Evolutionary conservation across 2,888 invertebrate species (phyloP).

Genomic region (Phengaris arion): DNA sequence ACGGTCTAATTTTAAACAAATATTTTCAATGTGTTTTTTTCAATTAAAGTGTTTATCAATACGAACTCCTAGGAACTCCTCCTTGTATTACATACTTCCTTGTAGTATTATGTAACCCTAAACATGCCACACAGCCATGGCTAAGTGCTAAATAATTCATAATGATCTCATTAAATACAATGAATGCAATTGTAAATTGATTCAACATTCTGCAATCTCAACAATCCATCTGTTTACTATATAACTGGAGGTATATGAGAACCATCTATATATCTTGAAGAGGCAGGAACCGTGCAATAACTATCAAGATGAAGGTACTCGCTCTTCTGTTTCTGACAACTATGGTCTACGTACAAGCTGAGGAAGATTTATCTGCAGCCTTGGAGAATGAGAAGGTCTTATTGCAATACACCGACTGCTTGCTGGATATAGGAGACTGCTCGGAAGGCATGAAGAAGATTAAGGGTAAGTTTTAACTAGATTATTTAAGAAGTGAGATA

Average conservation of each 20-base stretch:
- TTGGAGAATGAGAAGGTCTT: conserved; percentile 83
- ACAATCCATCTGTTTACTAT: conserved; percentile 42
- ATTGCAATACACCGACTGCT: conserved; percentile 83
- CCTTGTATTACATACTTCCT: no score
- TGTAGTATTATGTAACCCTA: no score
- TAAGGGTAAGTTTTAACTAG: conserved; percentile 76
- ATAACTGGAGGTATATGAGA: conserved; percentile 47
- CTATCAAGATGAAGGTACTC: conserved; percentile 6
- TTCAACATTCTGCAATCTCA: conserved; percentile 4
- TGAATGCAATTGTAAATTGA: conserved; percentile 9
- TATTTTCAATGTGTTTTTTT: no score
- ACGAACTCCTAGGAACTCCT: no score
- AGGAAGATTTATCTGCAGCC: conserved; percentile 81
- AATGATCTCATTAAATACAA: conserved; percentile 7
- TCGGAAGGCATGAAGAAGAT: conserved; percentile 85
- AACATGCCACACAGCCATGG: not conserved
- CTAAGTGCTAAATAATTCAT: conserved; percentile 10
- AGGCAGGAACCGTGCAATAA: not conserved
- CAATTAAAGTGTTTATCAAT: no score
- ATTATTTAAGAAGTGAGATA: not conserved
- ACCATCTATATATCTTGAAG: not conserved
- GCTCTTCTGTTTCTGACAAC: conserved; percentile 48
- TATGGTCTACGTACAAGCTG: conserved; percentile 46
- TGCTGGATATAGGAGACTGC: conserved; percentile 83
- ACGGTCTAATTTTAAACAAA: no score